Percentiles rank a stretch among this genome's conserved stretches.
Conservation (phyloP, 2,113 vertebrate genomes). For the Mus musculus region GRCm39 chr3:117843001-117843500, state of each 20-base stretch:
- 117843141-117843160: slow-evolving; percentile 21
- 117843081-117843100: background rate
- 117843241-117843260: slow-evolving; percentile 65
- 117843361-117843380: background rate
- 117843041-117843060: background rate
- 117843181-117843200: slow-evolving; percentile 35
- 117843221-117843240: slow-evolving; percentile 50
- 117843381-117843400: slow-evolving; percentile 52
- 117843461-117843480: background rate
- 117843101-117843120: background rate
- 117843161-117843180: background rate
- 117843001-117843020: background rate
- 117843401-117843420: slow-evolving; percentile 41
- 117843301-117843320: background rate
- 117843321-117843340: background rate
- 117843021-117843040: background rate
- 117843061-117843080: background rate
- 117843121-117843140: slow-evolving; percentile 9
- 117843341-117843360: background rate
- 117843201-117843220: slow-evolving; percentile 6
- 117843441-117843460: background rate
- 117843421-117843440: slow-evolving; percentile 43
- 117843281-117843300: background rate
- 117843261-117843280: background rate
- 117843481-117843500: slow-evolving; percentile 1